phyloP scores from a whole-genome alignment of 2,797 vertebrate species.

The Neostethus bicornis region DNA sequence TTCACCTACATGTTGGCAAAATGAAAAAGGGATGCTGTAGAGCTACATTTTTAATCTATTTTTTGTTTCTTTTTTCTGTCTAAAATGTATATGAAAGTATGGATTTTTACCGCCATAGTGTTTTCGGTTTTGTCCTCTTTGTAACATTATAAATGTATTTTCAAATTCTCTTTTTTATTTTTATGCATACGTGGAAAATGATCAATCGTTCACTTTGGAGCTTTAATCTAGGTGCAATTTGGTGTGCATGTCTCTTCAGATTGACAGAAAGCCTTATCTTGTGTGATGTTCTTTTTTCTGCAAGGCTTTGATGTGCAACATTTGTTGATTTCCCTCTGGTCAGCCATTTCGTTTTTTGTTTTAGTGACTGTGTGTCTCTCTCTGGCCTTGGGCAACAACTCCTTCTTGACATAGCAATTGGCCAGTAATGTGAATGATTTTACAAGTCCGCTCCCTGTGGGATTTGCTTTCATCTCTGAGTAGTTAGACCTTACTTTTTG shows the following conservation, averaged over 20 bases:
- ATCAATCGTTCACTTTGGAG: conserved; percentile 52
- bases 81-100: neutral
- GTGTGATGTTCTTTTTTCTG: conserved; percentile 35
- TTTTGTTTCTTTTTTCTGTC: neutral
- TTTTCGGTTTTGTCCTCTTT: neutral
- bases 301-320: conserved; percentile 57
- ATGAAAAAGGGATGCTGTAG: conserved; percentile 29
- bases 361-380: conserved; percentile 24
- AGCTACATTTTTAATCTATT: neutral
- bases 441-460: conserved; percentile 40
- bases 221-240: conserved; percentile 59
- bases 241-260: conserved; percentile 14
- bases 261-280: conserved; percentile 42
- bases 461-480: conserved; percentile 36
- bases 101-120: neutral
- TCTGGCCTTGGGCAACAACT: conserved; percentile 41
- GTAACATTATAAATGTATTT: neutral
- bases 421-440: conserved; percentile 55
- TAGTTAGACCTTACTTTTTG: conserved; percentile 26
- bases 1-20: conserved; percentile 59
- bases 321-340: conserved; percentile 50
- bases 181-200: too few species aligned
- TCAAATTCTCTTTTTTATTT: too few species aligned
- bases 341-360: conserved; percentile 15
- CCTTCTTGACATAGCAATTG: conserved; percentile 64